Evolutionary conservation across 2,113 vertebrate species (phyloP).

Genomic region (Litocranius walleri): DNA sequence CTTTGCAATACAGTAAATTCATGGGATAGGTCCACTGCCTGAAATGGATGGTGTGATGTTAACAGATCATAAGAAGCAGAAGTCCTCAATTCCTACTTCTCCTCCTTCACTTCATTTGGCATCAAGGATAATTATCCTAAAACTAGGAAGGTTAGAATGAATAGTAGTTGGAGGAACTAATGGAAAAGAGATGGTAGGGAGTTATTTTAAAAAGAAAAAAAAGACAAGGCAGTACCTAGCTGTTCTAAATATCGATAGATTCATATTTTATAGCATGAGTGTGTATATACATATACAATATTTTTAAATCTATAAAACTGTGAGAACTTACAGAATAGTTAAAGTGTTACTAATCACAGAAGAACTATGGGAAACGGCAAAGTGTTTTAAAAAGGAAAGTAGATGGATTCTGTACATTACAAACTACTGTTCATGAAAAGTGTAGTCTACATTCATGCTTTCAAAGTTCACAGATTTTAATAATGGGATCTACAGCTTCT

Average conservation of each 20-base stretch:
- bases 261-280: neutral
- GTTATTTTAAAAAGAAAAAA: neutral
- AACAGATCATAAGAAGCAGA: neutral
- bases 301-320: neutral
- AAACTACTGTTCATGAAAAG: neutral
- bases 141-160: neutral
- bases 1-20: neutral
- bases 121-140: neutral
- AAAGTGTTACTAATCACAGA: neutral
- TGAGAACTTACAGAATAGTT: neutral
- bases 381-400: neutral
- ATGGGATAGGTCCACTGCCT: neutral
- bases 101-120: neutral
- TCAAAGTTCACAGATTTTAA: neutral
- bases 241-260: neutral
- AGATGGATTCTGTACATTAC: neutral
- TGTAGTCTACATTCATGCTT: neutral
- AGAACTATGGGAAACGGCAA: neutral
- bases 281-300: neutral
- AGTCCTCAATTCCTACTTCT: neutral
- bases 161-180: neutral
- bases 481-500: neutral
- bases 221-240: neutral
- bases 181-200: neutral
- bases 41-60: neutral